phyloP scores from a whole-genome alignment of 2,797 vertebrate genomes.

The Poeciliopsis gracilis region DNA sequence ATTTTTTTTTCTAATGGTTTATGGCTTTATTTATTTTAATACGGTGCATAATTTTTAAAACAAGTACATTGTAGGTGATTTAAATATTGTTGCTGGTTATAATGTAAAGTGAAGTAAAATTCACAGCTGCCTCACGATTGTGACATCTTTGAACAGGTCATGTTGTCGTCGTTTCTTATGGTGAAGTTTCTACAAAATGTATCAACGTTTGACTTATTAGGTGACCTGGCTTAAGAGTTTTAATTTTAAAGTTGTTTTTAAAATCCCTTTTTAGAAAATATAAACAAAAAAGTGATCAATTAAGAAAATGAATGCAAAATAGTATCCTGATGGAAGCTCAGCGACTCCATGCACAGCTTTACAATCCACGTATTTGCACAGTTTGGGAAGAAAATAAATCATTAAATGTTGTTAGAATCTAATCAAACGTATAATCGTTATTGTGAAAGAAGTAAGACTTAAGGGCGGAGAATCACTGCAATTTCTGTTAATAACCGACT shows the following conservation, averaged over 20 bases:
- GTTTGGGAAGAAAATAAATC: constrained; percentile 2
- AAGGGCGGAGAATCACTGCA: not conserved
- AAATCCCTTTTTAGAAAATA: not conserved
- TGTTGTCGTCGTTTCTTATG: constrained; percentile 16
- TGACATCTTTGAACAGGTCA: constrained; percentile 7
- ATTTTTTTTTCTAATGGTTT: not conserved
- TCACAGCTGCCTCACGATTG: not conserved
- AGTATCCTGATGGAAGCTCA: not conserved
- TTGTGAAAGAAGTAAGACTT: constrained; percentile 6
- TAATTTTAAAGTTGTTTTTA: not conserved
- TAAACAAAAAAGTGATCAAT: not conserved
- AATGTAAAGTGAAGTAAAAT: not conserved
- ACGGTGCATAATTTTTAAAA: not conserved
- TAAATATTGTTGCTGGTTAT: not conserved
- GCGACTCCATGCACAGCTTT: constrained; percentile 43
- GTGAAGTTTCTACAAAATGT: not conserved
- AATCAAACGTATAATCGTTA: not conserved
- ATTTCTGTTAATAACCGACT: not conserved
- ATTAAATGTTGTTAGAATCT: not conserved
- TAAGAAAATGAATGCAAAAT: constrained; percentile 37
- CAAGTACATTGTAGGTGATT: not conserved
- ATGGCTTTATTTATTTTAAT: not conserved
- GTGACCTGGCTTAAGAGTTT: not conserved
- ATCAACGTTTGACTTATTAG: not conserved
- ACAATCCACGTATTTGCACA: constrained; percentile 40